A percentile compares a stretch with the other conserved stretches of the same genome.
Conservation (phyloP, 2,113 vertebrate genomes). For the Plecturocebus donacophilus region DNA sequence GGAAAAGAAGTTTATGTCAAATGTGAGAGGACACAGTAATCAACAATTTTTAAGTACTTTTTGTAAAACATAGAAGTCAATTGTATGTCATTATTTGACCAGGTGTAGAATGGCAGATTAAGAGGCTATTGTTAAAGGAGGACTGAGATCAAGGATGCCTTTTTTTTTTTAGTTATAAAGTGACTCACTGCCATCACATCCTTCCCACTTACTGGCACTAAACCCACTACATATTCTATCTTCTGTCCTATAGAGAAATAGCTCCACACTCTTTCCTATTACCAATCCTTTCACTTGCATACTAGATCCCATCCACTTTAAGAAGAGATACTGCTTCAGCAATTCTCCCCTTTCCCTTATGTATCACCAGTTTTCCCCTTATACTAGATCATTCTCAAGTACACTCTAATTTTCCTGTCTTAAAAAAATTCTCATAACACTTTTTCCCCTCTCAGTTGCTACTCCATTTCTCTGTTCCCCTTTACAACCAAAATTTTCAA, state of each 20-base stretch:
- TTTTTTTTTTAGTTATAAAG: not conserved
- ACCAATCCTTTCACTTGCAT: too few relatives aligned
- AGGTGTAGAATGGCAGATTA: not conserved
- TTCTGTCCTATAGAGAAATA: not conserved
- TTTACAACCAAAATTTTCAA: not conserved
- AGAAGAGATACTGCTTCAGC: not conserved
- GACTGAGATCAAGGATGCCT: not conserved
- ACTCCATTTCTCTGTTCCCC: not conserved
- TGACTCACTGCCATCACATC: not conserved
- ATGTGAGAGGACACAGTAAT: not conserved
- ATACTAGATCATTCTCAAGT: not conserved
- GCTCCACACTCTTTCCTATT: not conserved
- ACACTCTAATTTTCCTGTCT: not conserved
- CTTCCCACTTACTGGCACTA: not conserved
- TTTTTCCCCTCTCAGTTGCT: not conserved
- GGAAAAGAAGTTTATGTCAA: not conserved
- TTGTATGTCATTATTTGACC: not conserved
- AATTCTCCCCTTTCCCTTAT: not conserved
- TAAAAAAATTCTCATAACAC: not conserved
- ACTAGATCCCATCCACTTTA: not conserved
- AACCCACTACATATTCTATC: not conserved
- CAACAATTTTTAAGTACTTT: not conserved
- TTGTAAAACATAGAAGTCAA: not conserved
- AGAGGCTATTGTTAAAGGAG: not conserved
- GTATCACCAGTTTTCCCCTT: not conserved